Base-by-base conservation (phyloP, 2,113 vertebrate genomes). In the Cryptomyrus ogoouensis region DNA sequence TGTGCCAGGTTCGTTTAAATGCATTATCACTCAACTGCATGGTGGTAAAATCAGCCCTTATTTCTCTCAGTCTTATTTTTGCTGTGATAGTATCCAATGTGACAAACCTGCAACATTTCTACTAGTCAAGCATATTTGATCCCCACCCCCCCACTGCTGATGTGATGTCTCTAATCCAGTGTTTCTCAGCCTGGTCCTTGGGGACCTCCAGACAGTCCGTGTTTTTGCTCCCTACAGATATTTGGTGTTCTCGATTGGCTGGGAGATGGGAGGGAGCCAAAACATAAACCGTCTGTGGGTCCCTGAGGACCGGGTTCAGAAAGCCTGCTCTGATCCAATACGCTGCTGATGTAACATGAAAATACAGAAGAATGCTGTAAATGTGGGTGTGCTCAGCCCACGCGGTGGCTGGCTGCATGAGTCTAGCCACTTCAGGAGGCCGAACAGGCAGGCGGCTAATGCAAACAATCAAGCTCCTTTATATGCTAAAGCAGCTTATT, bases 351-450 rank as follows among this genome's bases (percentile, higher is more conserved):
- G 21, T 90, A 27, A 42, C 83, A 89, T 21, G 50, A 62, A 44
- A 31, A 52, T 52, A 7, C 77, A 31, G 35, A 62, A 21, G 31
- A 80, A 44, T 52, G 24, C 39, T 31, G 66, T 90, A 9, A 39
- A 85, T 89, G 88, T 70, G 15, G 90, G 92, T 56, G 83, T 88
- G 86, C 90, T 74, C 88, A 44, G 13, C 87, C 50, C 44, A 84
- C 74, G 62, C n/a, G 24, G 24, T 87, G 35, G 84, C 80, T 42
- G 52, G 31, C 31, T 39, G 12, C 90, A 39, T 49, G 44, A 86
- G 86, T 90, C 66, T 83, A 88, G n/a, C 35, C 44, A 17, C 56
- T 42, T 47, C 44, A 47, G 49, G 62, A 44, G 46, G 56, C 83
- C 52, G 87, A 89, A 77, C 66, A 88, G 87, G 84, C 31, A 27